Conservation (phyloP, 2,888 invertebrate species). For the Scaptomyza caliginosa region DNA sequence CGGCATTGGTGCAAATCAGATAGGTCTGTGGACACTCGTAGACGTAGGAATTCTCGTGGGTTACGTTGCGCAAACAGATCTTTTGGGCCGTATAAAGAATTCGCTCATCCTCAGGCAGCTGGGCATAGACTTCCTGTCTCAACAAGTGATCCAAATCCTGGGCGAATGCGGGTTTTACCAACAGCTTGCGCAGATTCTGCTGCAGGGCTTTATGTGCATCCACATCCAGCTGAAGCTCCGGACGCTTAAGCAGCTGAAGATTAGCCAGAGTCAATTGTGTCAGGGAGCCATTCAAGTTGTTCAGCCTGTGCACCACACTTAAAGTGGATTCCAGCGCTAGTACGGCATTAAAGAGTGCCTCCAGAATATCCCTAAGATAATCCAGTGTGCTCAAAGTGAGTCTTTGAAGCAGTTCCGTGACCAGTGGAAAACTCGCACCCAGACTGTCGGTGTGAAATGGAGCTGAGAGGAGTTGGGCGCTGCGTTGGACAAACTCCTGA, state of each 20-base stretch:
- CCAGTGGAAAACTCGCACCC: constrained; percentile 48
- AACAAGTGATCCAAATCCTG: constrained; percentile 27
- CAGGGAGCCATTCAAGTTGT: constrained; percentile 44
- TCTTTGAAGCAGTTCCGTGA: constrained; percentile 45
- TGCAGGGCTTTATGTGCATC: constrained; percentile 29
- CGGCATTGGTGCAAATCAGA: constrained; percentile 66
- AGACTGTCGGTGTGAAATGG: constrained; percentile 53
- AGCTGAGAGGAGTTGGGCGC: constrained; percentile 60
- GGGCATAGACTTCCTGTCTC: constrained; percentile 33
- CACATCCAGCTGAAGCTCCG: constrained; percentile 34
- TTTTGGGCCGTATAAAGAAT: constrained; percentile 61
- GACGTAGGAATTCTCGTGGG: constrained; percentile 54
- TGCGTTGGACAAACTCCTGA: constrained; percentile 35
- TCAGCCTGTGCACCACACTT: constrained; percentile 47
- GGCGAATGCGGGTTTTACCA: constrained; percentile 37
- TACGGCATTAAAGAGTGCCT: constrained; percentile 50
- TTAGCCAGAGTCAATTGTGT: constrained; percentile 57
- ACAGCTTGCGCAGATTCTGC: constrained; percentile 42
- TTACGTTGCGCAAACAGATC: constrained; percentile 68
- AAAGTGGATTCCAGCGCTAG: constrained; percentile 51
- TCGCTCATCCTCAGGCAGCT: constrained; percentile 53
- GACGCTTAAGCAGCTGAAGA: constrained; percentile 49
- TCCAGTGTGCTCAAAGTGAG: constrained; percentile 48
- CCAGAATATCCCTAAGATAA: constrained; percentile 57
- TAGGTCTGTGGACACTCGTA: constrained; percentile 74